phyloP scores from a whole-genome alignment of 2,888 invertebrate genomes.

The Phrixothrix hirtus region DNA sequence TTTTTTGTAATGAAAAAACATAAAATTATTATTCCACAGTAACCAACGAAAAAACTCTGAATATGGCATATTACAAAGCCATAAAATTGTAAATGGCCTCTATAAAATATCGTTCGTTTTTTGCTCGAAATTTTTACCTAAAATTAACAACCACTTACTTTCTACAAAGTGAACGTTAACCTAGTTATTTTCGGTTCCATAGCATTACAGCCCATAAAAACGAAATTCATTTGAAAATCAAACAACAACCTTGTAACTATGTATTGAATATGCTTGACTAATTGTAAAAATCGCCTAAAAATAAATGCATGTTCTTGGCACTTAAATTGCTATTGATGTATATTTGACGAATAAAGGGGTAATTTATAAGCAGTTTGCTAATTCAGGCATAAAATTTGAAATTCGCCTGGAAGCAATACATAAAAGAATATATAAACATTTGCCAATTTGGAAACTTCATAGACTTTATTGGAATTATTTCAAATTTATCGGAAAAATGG shows the following conservation, averaged over 20 bases:
- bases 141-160: neutral
- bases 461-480: neutral
- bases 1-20: too few species aligned
- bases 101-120: neutral
- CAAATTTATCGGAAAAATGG: slow-evolving; percentile 15
- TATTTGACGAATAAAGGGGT: too few species aligned
- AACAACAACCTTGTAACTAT: neutral
- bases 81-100: neutral
- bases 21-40: too few species aligned
- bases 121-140: neutral
- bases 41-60: too few species aligned
- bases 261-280: neutral
- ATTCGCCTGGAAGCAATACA: too few species aligned
- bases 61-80: neutral
- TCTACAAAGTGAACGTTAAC: slow-evolving; percentile 2
- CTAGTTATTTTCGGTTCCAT: slow-evolving; percentile 10
- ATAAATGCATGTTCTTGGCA: too few species aligned
- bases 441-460: neutral
- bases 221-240: neutral
- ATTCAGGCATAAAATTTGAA: neutral
- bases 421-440: too few species aligned
- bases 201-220: slow-evolving; percentile 1
- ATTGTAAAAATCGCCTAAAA: too few species aligned
- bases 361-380: neutral
- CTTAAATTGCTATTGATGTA: too few species aligned